Percentiles rank a stretch among this genome's conserved stretches.
phyloP scores from a whole-genome alignment of 2,113 vertebrate genomes.

The Carassius auratus region DNA sequence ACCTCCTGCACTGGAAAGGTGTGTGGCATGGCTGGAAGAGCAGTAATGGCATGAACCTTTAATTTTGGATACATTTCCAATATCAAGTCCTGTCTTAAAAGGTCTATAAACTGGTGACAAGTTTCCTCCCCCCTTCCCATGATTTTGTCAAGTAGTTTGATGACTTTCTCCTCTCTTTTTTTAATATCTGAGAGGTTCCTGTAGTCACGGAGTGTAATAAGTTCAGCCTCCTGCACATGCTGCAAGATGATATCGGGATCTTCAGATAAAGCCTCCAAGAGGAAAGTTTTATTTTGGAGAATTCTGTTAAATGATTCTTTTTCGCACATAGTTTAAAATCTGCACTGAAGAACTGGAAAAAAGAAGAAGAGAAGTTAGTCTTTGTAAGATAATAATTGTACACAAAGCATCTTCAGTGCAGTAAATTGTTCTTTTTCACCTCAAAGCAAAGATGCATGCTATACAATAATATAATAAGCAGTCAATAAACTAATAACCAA shows the following conservation, averaged over 20 bases:
- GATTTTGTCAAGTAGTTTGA: constrained; percentile 67
- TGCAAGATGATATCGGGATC: constrained; percentile 58
- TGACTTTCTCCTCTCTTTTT: constrained; percentile 18
- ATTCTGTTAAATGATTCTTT: constrained; percentile 1
- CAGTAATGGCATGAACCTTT: neutral
- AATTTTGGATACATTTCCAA: constrained; percentile 36
- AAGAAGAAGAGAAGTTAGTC: neutral
- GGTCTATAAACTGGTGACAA: constrained; percentile 60
- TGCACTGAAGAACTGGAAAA: neutral
- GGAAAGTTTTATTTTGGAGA: constrained; percentile 47
- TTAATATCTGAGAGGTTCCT: constrained; percentile 55
- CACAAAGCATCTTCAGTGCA: neutral
- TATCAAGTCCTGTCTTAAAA: constrained; percentile 56
- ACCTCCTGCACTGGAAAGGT: constrained; percentile 1
- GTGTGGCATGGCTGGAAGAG: neutral
- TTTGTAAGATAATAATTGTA: neutral
- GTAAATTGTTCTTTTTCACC: neutral
- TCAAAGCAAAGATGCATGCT: neutral
- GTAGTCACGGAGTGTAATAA: constrained; percentile 63
- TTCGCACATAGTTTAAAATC: constrained; percentile 7
- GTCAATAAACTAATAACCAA: neutral
- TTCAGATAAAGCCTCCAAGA: constrained; percentile 28
- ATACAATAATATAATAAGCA: neutral
- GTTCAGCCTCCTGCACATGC: neutral
- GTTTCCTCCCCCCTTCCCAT: constrained; percentile 61